Evolutionary conservation across 2,888 invertebrate species (phyloP), one percentile per base, ranked within the genome.

Genomic region (Chaetoderma sp.): DNA sequence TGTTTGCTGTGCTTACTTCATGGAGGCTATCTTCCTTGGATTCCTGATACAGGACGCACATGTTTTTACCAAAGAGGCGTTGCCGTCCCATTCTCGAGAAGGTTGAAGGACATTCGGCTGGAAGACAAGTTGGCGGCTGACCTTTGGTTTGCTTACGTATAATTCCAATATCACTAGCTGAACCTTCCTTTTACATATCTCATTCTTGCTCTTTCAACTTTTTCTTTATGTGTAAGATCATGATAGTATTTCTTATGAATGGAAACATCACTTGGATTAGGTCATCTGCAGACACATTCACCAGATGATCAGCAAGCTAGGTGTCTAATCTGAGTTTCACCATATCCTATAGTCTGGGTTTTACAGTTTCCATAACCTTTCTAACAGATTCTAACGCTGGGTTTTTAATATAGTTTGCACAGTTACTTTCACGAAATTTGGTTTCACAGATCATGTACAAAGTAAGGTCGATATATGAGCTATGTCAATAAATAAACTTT

Each of bases 21-120:
- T 36, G 39, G 10, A 36, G n/a, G 10, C n/a, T 36, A n/a, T 36
- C 39, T 36, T 10, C 39, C n/a, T 10, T 36, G n/a, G 10, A 10
- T 36, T 36, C 10, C 39, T 36, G 39, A 36, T n/a, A 36, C 10
- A 36, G 10, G 39, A 36, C 39, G n/a, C 39, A 36, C 39, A 36
- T 36, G 10, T 36, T n/a, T n/a, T 36, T 36, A n/a, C n/a, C 39
- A 36, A 36, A 36, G 10, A n/a, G 10, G 10, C n/a, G 39, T 13
- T n/a, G 10, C n/a, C 39, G 10, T 10, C 10, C n/a, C 10, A n/a
- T n/a, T 36, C 39, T 10, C 10, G 39, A 36, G n/a, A n/a, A 10
- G n/a, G 10, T 36, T 36, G 39, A 13, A 36, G 64, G 6, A 73
- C 56, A n/a, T 42, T 55, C n/a, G 4, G 60, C n/a, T 23, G 30